phyloP scores from a whole-genome alignment of 2,797 vertebrate species.

The Gymnothorax reevesii region DNA sequence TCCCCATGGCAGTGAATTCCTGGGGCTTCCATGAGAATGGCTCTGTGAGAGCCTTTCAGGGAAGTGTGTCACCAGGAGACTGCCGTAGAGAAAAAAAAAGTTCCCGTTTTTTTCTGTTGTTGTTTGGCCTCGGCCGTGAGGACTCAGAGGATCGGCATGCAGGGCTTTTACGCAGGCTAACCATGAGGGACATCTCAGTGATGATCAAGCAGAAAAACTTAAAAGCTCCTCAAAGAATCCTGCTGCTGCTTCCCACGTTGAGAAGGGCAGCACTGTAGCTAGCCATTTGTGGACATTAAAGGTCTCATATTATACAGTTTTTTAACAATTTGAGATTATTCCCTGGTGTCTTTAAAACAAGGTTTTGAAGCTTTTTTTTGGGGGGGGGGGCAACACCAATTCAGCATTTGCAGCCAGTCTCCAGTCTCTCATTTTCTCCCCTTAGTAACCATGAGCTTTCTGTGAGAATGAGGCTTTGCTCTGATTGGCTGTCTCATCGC shows the following conservation, averaged over 20 bases:
- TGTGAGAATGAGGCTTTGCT: too few relatives aligned
- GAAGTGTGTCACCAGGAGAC: conserved; percentile 58
- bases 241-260: conserved; percentile 60
- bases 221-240: conserved; percentile 44
- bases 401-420: too few relatives aligned
- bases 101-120: conserved; percentile 50
- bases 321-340: too few relatives aligned
- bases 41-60: conserved; percentile 47
- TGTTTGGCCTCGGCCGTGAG: conserved; percentile 72
- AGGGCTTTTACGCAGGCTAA: conserved; percentile 45
- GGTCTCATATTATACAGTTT: too few relatives aligned
- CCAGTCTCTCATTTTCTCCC: too few relatives aligned
- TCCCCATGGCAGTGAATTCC: conserved; percentile 7
- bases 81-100: conserved; percentile 40
- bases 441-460: too few relatives aligned
- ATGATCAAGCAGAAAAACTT: conserved; percentile 60
- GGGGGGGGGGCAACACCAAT: too few relatives aligned
- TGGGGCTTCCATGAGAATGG: conserved; percentile 58
- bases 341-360: too few relatives aligned
- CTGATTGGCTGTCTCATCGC: too few relatives aligned
- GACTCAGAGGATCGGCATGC: conserved; percentile 74
- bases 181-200: conserved; percentile 60
- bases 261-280: conserved; percentile 30
- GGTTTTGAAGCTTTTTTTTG: too few relatives aligned
- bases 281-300: not conserved